phyloP scores from a whole-genome alignment of 1,140 invertebrate species.

The Lerema accius region DNA sequence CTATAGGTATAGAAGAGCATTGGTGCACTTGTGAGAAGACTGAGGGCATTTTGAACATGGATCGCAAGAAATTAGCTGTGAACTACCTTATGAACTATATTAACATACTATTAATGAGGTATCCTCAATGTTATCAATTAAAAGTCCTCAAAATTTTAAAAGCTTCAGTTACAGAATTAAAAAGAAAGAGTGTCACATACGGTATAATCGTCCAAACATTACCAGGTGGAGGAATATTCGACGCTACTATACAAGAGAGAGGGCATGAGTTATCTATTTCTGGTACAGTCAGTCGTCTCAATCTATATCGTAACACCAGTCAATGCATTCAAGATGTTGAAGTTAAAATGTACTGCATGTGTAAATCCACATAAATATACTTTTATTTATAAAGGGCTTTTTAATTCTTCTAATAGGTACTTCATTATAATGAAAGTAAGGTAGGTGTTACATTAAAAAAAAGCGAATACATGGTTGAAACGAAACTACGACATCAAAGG shows the following conservation, averaged over 20 bases:
- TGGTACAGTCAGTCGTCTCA: slow-evolving; percentile 87
- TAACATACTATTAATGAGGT: slow-evolving; percentile 83
- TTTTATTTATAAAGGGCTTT: too few relatives aligned
- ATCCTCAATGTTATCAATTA: slow-evolving; percentile 83
- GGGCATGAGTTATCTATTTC: slow-evolving; percentile 67
- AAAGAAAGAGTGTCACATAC: slow-evolving; percentile 58
- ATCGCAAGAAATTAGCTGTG: slow-evolving; percentile 33
- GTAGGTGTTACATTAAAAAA: too few relatives aligned
- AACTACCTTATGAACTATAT: slow-evolving; percentile 83
- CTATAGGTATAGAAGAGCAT: slow-evolving; percentile 87
- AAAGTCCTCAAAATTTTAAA: slow-evolving; percentile 75
- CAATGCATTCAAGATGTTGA: slow-evolving; percentile 3
- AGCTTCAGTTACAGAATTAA: neutral
- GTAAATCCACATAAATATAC: too few relatives aligned
- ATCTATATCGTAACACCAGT: slow-evolving; percentile 5
- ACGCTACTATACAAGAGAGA: slow-evolving; percentile 84
- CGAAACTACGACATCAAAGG: too few relatives aligned
- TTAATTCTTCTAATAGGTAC: too few relatives aligned
- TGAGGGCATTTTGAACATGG: slow-evolving; percentile 70
- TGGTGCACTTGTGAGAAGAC: slow-evolving; percentile 90
- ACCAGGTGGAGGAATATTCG: slow-evolving; percentile 88
- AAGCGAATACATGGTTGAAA: too few relatives aligned
- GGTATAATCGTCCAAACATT: slow-evolving; percentile 83
- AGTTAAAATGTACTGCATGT: neutral
- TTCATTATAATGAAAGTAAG: too few relatives aligned